Evolutionary conservation across 2,113 vertebrate species (phyloP).

Genomic region (Trochalopteron elliotii): DNA sequence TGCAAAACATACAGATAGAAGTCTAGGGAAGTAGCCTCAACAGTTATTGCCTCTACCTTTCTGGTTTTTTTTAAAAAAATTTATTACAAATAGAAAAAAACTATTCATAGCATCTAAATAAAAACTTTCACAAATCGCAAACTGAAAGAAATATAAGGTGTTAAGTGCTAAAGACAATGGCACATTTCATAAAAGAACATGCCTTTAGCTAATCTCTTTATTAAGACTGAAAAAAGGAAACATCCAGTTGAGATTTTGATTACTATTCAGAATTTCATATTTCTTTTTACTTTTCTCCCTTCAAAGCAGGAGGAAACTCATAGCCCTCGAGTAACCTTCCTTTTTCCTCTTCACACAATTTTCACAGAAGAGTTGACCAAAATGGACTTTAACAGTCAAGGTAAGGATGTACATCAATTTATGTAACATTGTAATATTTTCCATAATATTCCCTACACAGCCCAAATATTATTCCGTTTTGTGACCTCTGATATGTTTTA

Average conservation of each 20-base stretch:
- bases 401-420: conserved; percentile 13
- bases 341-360: not conserved
- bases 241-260: not conserved
- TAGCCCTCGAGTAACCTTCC: not conserved
- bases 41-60: not conserved
- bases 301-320: not conserved
- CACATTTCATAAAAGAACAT: not conserved
- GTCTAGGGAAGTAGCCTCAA: not conserved
- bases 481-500: conserved; percentile 56
- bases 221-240: not conserved
- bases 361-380: not conserved
- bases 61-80: not conserved
- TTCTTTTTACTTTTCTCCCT: not conserved
- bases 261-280: not conserved
- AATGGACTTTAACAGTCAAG: conserved; percentile 20
- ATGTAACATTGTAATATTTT: conserved; percentile 29
- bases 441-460: conserved; percentile 40
- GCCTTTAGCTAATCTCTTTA: not conserved
- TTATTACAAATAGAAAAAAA: not conserved
- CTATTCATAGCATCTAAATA: not conserved
- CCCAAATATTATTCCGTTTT: conserved; percentile 43
- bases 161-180: not conserved
- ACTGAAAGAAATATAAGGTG: not conserved
- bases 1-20: not conserved
- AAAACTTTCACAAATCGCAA: not conserved